A percentile compares a stretch with the other conserved stretches of the same genome.
Conservation (phyloP, 1,140 invertebrate species). For the Caenorhabditis briggsae region DNA sequence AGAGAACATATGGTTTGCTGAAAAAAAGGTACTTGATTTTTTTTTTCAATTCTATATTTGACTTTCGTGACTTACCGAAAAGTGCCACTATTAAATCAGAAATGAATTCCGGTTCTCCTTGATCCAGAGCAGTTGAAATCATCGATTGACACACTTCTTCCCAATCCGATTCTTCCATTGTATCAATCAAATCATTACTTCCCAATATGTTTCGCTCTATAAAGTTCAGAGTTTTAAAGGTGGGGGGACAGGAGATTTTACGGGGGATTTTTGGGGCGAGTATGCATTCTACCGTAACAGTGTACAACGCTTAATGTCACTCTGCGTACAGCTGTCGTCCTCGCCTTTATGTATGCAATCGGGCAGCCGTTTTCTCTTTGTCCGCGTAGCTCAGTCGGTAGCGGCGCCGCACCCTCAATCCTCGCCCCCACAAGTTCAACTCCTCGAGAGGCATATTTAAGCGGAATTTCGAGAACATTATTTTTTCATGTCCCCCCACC, state of each 20-base stretch:
- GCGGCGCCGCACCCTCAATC: too few relatives aligned
- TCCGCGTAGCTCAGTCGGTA: too few relatives aligned
- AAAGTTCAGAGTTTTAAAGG: background rate
- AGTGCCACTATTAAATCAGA: constrained; percentile 4
- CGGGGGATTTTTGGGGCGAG: too few relatives aligned
- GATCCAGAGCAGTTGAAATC: background rate
- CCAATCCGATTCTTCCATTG: constrained; percentile 56
- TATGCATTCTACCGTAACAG: too few relatives aligned
- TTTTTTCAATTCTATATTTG: background rate
- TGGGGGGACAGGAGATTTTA: too few relatives aligned
- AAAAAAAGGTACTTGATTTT: constrained; percentile 7
- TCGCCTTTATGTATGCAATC: too few relatives aligned
- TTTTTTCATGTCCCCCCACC: constrained; percentile 5
- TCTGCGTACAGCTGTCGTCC: too few relatives aligned
- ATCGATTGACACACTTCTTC: constrained; percentile 30
- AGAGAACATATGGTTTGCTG: background rate
- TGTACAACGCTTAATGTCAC: too few relatives aligned
- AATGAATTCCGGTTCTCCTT: constrained; percentile 34
- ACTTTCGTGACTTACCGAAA: background rate
- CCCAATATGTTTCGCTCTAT: constrained; percentile 55
- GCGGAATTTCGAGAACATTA: too few relatives aligned
- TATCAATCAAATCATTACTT: background rate
- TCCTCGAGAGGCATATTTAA: constrained; percentile 22
- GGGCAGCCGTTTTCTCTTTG: too few relatives aligned
- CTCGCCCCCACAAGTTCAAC: too few relatives aligned